A percentile compares a stretch with the other conserved stretches of the same genome.
These are phyloP conservation scores for Calephelis nemesis DNA, from an alignment of 1,140 invertebrate species.

Conservation along the genomic window DNA sequence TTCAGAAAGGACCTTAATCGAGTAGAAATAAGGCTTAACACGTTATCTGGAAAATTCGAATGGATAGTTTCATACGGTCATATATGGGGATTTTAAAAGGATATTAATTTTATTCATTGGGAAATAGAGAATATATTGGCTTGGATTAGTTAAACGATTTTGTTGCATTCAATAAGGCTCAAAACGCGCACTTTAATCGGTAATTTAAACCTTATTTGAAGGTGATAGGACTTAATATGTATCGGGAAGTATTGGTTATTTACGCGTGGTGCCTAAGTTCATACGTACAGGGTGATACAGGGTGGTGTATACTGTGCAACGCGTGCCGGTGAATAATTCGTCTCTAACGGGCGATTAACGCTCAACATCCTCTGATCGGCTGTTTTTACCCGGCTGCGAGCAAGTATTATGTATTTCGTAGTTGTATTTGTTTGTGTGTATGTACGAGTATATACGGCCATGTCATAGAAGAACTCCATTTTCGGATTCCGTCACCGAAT, in stretches of 20 bases:
- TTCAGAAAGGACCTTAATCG: constrained; percentile 32
- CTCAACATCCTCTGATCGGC: constrained; percentile 51
- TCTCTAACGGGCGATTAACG: constrained; percentile 71
- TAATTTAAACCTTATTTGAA: constrained; percentile 32
- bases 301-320: constrained; percentile 63
- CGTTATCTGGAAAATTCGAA: constrained; percentile 14
- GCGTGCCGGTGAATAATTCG: constrained; percentile 74
- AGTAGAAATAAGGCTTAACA: constrained; percentile 29
- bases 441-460: too few species aligned
- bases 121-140: constrained; percentile 74
- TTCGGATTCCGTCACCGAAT: too few species aligned
- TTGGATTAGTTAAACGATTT: constrained; percentile 71
- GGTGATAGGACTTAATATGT: constrained; percentile 30
- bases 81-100: constrained; percentile 61
- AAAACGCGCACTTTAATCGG: constrained; percentile 10
- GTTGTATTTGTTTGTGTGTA: too few species aligned
- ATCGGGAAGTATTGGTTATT: constrained; percentile 23
- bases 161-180: constrained; percentile 31
- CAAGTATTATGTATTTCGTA: too few species aligned
- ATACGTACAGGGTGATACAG: constrained; percentile 51
- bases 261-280: constrained; percentile 28
- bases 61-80: constrained; percentile 46
- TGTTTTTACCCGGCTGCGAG: constrained; percentile 36
- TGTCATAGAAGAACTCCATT: too few species aligned
- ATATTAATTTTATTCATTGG: constrained; percentile 74